These are phyloP conservation scores for Ceratotherium simum DNA, from an alignment of 2,113 vertebrate species.

Conservation along the genomic window DNA sequence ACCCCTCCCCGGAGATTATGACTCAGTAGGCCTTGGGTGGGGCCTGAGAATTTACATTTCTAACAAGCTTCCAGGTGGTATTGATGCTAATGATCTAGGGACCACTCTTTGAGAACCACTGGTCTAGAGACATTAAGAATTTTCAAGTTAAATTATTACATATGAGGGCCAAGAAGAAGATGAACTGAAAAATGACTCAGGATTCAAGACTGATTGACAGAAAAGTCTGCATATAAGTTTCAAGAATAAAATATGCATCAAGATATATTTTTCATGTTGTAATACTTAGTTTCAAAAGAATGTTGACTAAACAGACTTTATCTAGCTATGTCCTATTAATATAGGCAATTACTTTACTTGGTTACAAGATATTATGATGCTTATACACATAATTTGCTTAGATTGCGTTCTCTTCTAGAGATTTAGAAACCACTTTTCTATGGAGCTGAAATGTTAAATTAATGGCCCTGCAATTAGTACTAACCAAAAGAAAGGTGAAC, in stretches of 20 bases:
- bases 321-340: background rate
- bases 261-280: background rate
- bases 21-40: background rate
- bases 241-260: background rate
- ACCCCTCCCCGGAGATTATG: fast-evolving
- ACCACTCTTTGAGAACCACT: background rate
- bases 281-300: slow-evolving; percentile 28
- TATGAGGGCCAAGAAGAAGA: background rate
- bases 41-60: background rate
- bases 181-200: background rate
- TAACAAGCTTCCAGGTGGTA: background rate
- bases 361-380: background rate
- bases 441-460: background rate
- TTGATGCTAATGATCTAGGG: background rate
- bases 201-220: background rate
- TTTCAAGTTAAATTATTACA: background rate
- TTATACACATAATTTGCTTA: background rate
- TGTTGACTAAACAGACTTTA: background rate
- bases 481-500: background rate
- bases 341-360: background rate
- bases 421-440: background rate
- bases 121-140: background rate
- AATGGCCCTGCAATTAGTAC: background rate
- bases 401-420: background rate
- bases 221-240: background rate